Evolutionary conservation across 2,113 vertebrate species (phyloP).

Genomic region (Microcebus murinus): DNA sequence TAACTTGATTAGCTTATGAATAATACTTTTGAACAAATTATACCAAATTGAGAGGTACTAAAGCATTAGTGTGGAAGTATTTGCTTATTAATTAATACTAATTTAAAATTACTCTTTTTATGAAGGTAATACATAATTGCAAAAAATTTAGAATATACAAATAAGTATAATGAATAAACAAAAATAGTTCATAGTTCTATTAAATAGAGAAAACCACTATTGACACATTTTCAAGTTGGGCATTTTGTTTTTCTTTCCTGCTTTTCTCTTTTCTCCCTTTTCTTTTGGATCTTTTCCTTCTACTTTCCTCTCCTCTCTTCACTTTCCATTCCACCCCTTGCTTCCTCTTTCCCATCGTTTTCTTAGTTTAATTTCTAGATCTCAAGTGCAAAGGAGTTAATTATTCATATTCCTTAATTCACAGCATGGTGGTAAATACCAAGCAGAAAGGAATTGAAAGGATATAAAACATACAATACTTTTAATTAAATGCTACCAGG

Average conservation of each 20-base stretch:
- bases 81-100: neutral
- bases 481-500: neutral
- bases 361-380: neutral
- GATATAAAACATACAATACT: neutral
- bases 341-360: neutral
- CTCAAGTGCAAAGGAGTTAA: neutral
- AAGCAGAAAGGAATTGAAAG: neutral
- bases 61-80: neutral
- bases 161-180: neutral
- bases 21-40: neutral
- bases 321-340: neutral
- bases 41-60: neutral
- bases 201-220: neutral
- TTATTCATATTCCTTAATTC: neutral
- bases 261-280: neutral
- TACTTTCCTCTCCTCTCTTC: neutral
- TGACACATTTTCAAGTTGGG: neutral
- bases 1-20: neutral
- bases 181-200: neutral
- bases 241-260: neutral
- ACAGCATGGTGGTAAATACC: too few relatives aligned
- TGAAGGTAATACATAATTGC: neutral
- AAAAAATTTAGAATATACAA: neutral
- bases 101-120: neutral
- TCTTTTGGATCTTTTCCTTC: neutral